These are phyloP conservation scores for Clunio marinus DNA, from an alignment of 2,888 invertebrate genomes.

Conservation along the genomic window DNA sequence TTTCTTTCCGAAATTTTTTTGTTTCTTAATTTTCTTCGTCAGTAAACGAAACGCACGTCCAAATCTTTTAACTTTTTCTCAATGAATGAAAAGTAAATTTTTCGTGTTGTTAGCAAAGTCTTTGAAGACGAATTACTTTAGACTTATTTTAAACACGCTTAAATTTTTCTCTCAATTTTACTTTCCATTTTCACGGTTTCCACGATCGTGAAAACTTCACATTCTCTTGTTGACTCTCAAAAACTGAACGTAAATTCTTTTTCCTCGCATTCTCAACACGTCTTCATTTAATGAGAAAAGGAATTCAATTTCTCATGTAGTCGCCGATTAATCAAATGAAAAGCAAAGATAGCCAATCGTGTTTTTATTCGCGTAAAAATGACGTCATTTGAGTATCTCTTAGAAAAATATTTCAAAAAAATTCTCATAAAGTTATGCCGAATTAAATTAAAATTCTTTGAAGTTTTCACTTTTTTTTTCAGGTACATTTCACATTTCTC, in stretches of 20 bases:
- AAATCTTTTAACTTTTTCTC: neutral
- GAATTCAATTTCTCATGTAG: neutral
- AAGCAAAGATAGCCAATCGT: neutral
- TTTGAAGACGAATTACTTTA: neutral
- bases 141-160: neutral
- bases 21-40: neutral
- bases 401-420: neutral
- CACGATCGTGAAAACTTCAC: neutral
- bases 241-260: neutral
- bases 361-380: neutral
- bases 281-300: neutral
- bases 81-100: conserved; percentile 2
- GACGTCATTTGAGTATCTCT: neutral
- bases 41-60: neutral
- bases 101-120: no score
- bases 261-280: neutral
- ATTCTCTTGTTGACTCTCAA: no score
- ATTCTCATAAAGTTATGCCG: neutral
- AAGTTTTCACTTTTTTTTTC: no score
- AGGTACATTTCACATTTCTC: no score
- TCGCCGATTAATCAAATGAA: neutral
- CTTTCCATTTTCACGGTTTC: neutral
- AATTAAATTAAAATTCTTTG: no score
- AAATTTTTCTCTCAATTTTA: neutral
- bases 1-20: neutral